Evolutionary conservation across 2,888 invertebrate genomes (phyloP), one percentile per base, ranked within the genome.

Genomic region (Psococerastis gibbosa): DNA sequence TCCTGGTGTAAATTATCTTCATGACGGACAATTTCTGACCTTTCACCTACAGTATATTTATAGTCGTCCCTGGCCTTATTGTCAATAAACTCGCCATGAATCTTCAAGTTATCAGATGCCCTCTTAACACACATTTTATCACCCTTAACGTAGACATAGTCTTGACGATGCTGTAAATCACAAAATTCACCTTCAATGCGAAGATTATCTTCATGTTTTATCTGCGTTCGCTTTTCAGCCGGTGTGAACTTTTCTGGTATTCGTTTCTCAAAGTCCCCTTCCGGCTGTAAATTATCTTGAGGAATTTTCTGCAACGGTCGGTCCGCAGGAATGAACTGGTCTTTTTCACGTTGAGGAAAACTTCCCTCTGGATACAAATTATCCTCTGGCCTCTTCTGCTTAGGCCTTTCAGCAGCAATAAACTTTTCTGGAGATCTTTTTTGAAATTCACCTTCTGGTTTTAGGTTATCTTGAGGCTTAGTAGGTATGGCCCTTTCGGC

Each of bases 1-100:
- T 64, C 63, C 48, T 62, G 59, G 22, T 53, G 52, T 1, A 61
- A 46, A 46, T 71, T 73, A 48, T 74, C 73, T 27, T 62, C 54
- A 0, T 67, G 71, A 48, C 69, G 68, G 47, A 71, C 65, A 18
- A 77, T 70, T 57, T 75, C 73, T 27, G 72, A 72, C 50, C 75
- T 66, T 55, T 75, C 76, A 1, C 73, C 74, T 44, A 63, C 62
- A 17, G 67, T 65, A 4, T 67, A 64, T 60, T 16, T 62, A 60
- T 0, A 65, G 69, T 3, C 55, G 13, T 64, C 64, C 45, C 43
- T 53, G 18, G 45, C 46, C 49, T 50, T 44, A 35, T 53, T 55
- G 35, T 53, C 53, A 38, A 59, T 57, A 54, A 66, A 66, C 8
- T 63, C 57, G 5, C 66, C 67, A 51, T 64, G 63, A 48, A 63